These are phyloP conservation scores for Polyommatus icarus DNA, from an alignment of 2,888 invertebrate species.

Conservation along the genomic window DNA sequence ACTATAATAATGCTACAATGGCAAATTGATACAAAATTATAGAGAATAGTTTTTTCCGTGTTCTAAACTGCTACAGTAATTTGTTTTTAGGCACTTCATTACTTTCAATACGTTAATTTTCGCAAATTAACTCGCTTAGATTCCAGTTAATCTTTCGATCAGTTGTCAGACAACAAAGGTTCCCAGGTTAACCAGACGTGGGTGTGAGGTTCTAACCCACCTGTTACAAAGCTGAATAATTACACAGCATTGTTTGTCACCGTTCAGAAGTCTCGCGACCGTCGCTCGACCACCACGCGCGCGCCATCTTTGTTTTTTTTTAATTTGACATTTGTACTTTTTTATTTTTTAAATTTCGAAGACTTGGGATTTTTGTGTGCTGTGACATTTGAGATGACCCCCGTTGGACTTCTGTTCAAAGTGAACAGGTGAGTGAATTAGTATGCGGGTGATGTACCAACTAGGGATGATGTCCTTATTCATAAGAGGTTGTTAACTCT, in stretches of 20 bases:
- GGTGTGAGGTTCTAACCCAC: constrained; percentile 49
- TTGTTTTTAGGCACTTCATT: neutral
- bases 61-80: too few relatives aligned
- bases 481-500: neutral
- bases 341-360: constrained; percentile 16
- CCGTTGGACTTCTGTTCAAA: constrained; percentile 81
- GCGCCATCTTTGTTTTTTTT: constrained; percentile 46
- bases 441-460: constrained; percentile 40
- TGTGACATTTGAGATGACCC: constrained; percentile 70
- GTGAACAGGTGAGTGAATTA: constrained; percentile 77
- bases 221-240: constrained; percentile 67
- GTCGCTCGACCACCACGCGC: constrained; percentile 62
- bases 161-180: constrained; percentile 7
- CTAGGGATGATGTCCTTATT: constrained; percentile 25
- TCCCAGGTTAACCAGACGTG: constrained; percentile 1
- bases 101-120: too few relatives aligned
- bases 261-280: constrained; percentile 65
- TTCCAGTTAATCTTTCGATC: constrained; percentile 16
- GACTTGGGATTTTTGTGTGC: constrained; percentile 44
- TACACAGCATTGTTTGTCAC: constrained; percentile 73
- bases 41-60: too few relatives aligned
- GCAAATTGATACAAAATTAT: too few relatives aligned
- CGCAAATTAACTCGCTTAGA: neutral
- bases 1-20: too few relatives aligned
- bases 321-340: neutral